Evolutionary conservation across 2,113 vertebrate genomes (phyloP), one percentile per base, ranked within the genome.

Genomic region (Anas platyrhynchos): DNA sequence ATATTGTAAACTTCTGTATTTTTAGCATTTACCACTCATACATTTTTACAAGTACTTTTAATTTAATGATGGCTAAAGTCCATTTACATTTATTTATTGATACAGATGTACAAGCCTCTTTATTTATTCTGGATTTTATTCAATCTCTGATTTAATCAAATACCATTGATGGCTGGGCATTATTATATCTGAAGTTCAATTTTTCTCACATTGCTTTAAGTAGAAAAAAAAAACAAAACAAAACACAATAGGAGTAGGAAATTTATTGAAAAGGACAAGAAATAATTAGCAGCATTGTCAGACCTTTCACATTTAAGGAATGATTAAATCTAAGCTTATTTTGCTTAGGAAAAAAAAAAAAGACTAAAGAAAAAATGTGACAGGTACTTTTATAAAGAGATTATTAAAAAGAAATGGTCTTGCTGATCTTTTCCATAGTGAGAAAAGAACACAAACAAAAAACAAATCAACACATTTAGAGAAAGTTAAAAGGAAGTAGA

Each of bases 91-190:
- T 83, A 62, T 69, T 97, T 91, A 55, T 74, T 55, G 44, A 68
- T 68, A 81, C 27, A 86, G 52, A 86, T 9, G 6, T 67, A 86
- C 72, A 91, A 90, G 27, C 14, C 27, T 83, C 41, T 88, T 89
- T 56, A 71, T 38, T 78, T 88, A 88, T 83, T 86, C 91, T 68
- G 26, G 79, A 83, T 88, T 96, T 83, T 43, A 88, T 52, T 52
- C 71, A 67, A 36, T 58, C 46, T 83, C 69, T 74, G 27, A 90
- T 77, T 95, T 91, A 73, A 93, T 78, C 73, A 95, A 58, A 63
- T 88, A 20, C 7, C 44, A 83, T 61, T 77, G 48, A 68, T 61
- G 32, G 61, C 25, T 91, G 25, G 32, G 10, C 55, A 80, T 83
- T 78, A 79, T 72, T 83, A 36, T 46, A 78, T 61, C 76, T 86